phyloP scores from a whole-genome alignment of 2,888 invertebrate genomes.

The Molanna angustata region DNA sequence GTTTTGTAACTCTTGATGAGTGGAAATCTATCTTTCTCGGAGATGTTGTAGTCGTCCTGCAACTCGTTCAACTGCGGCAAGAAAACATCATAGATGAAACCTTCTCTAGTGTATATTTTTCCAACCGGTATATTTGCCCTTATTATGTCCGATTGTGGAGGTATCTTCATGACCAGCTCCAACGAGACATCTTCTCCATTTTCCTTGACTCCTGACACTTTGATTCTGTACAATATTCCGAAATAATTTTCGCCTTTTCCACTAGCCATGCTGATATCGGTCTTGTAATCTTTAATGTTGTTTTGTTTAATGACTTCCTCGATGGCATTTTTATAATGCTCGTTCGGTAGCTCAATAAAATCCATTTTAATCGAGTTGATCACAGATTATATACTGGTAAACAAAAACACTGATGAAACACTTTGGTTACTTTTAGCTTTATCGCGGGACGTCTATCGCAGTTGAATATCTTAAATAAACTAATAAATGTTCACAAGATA shows the following conservation, averaged over 20 bases:
- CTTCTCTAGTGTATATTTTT: conserved; percentile 12
- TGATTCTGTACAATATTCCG: background rate
- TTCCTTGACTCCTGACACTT: background rate
- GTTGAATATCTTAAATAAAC: too few species aligned
- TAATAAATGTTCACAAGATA: too few species aligned
- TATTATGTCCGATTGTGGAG: background rate
- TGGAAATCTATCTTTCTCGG: conserved; percentile 2
- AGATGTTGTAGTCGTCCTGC: conserved; percentile 8
- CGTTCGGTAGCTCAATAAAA: background rate
- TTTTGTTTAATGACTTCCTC: background rate
- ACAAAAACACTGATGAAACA: too few species aligned
- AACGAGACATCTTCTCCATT: background rate
- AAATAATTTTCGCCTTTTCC: conserved; percentile 13
- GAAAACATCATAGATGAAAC: conserved; percentile 13
- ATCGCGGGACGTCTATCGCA: too few species aligned
- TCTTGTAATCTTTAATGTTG: background rate
- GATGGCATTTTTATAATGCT: background rate
- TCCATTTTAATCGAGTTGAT: too few species aligned
- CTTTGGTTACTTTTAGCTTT: too few species aligned
- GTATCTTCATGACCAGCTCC: conserved; percentile 5
- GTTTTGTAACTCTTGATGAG: conserved; percentile 2
- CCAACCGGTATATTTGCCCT: conserved; percentile 8
- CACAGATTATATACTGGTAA: too few species aligned
- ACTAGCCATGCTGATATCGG: background rate
- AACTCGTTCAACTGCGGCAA: conserved; percentile 11